Evolutionary conservation across 64 coral and sea anemone genomes (phyloP).

Genomic region (Montipora efflorescens): DNA sequence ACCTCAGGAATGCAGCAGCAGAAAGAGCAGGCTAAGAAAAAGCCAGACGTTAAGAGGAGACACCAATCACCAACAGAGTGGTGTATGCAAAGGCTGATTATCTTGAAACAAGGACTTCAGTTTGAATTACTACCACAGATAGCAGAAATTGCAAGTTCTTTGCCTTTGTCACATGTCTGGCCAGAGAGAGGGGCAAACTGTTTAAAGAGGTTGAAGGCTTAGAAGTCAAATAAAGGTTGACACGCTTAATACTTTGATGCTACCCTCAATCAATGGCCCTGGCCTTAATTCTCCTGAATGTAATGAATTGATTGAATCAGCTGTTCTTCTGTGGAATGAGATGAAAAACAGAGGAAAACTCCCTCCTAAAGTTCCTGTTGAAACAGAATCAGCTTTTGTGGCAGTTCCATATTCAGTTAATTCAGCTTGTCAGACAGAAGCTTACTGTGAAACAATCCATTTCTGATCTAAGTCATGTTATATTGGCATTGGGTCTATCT

Average conservation of each 20-base stretch:
- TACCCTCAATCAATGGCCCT: neutral
- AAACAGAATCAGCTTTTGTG: neutral
- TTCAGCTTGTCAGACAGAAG: too few relatives aligned
- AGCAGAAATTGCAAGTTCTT: neutral
- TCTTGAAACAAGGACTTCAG: neutral
- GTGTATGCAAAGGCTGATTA: neutral
- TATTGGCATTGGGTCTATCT: neutral
- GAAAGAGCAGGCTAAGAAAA: neutral
- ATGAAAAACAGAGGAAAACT: slow-evolving; percentile 10
- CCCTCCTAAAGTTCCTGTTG: neutral
- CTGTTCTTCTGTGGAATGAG: neutral
- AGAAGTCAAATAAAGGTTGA: neutral
- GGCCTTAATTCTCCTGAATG: neutral
- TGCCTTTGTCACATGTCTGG: neutral
- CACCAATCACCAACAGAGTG: neutral
- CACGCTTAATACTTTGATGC: neutral
- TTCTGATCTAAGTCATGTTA: neutral
- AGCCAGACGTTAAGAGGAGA: neutral
- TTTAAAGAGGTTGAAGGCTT: neutral
- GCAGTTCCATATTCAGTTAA: neutral
- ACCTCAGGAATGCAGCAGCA: neutral
- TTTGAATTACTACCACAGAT: neutral
- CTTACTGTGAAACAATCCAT: neutral
- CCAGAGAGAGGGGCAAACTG: neutral
- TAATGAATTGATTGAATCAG: neutral